Conservation (phyloP, 2,113 vertebrate genomes). For the Suricata suricatta region DNA sequence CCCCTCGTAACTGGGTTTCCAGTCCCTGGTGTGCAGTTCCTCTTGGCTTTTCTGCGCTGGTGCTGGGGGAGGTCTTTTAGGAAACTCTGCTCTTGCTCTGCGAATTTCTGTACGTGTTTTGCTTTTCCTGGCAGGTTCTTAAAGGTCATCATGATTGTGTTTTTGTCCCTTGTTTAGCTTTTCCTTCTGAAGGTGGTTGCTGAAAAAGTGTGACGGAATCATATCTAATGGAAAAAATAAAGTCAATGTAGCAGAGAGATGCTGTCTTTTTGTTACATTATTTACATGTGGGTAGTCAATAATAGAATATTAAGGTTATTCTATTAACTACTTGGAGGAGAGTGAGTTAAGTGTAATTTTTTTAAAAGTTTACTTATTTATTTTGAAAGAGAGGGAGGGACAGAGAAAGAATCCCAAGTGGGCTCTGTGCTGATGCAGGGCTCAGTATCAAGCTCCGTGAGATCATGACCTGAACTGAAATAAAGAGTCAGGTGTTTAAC, state of each 20-base stretch:
- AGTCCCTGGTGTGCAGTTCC: background rate
- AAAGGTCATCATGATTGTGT: background rate
- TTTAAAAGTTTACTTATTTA: background rate
- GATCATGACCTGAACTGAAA: too few species aligned
- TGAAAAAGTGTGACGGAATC: background rate
- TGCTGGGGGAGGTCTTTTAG: background rate
- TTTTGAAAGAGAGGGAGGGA: too few species aligned
- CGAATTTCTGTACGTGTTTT: background rate
- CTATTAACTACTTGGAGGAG: background rate
- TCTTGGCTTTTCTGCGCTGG: background rate
- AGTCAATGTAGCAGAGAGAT: background rate
- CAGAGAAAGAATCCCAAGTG: too few species aligned
- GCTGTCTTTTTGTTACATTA: background rate
- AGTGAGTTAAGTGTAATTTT: background rate
- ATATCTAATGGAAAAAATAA: background rate
- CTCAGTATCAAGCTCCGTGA: too few species aligned
- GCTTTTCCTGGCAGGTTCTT: background rate
- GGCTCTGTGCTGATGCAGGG: too few species aligned
- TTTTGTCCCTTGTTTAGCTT: background rate
- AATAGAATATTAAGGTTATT: background rate
- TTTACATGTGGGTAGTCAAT: background rate
- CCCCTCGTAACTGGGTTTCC: background rate
- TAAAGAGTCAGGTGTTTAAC: too few species aligned
- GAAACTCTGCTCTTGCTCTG: background rate
- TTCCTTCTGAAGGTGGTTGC: slow-evolving; percentile 21